Conservation (phyloP, 2,797 vertebrate genomes). For the Columba guinea region DNA sequence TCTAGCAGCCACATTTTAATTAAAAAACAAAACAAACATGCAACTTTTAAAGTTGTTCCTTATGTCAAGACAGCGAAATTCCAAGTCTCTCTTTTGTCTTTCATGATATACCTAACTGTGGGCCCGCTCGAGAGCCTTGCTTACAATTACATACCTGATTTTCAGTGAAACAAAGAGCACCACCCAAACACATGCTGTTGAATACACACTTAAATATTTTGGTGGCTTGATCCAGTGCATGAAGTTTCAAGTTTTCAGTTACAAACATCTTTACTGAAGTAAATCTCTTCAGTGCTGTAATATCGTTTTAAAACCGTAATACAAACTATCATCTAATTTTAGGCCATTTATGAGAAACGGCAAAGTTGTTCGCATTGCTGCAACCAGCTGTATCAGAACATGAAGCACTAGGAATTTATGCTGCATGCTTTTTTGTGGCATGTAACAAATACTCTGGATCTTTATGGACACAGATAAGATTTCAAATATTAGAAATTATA, state of each 20-base stretch:
- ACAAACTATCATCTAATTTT: not conserved
- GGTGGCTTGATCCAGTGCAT: not conserved
- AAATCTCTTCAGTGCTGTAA: not conserved
- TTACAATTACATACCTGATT: not conserved
- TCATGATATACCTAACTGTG: not conserved
- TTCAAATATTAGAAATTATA: not conserved
- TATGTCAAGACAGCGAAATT: not conserved
- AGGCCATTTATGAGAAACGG: not conserved
- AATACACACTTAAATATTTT: not conserved
- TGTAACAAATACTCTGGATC: not conserved
- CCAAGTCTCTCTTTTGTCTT: not conserved
- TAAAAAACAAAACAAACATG: not conserved
- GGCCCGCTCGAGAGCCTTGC: not conserved
- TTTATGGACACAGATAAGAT: not conserved
- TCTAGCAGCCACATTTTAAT: not conserved
- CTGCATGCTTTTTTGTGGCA: not conserved
- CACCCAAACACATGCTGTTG: not conserved
- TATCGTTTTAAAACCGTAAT: not conserved
- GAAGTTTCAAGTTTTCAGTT: not conserved
- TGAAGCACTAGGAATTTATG: not conserved
- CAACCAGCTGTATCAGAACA: not conserved
- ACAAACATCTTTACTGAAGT: not conserved
- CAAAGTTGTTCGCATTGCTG: not conserved
- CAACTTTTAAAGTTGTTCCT: not conserved
- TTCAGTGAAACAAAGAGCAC: not conserved